Conservation (phyloP, 2,797 vertebrate genomes). For the Ceyx erithaca region DNA sequence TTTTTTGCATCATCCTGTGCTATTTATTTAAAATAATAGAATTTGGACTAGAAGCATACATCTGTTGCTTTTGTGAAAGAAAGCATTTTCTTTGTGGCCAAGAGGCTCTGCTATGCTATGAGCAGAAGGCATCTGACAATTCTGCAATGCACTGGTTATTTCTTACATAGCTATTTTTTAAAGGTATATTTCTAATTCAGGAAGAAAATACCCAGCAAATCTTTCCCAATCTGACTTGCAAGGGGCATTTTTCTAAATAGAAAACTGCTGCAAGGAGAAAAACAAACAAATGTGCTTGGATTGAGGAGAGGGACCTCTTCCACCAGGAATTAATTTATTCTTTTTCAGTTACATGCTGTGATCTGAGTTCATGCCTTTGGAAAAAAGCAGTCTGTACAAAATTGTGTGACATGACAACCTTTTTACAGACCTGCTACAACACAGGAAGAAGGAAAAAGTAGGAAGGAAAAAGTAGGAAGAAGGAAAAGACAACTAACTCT, state of each 20-base stretch:
- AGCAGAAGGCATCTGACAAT: not conserved
- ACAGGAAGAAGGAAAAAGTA: not conserved
- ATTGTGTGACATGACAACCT: not conserved
- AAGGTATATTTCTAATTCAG: not conserved
- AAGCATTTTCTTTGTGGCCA: not conserved
- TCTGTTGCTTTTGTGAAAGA: not conserved
- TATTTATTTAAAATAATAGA: not conserved
- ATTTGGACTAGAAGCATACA: not conserved
- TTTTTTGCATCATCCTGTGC: not conserved
- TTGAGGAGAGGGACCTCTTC: not conserved
- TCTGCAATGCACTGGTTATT: not conserved
- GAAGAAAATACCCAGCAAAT: not conserved
- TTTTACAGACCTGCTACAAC: not conserved
- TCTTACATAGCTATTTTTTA: not conserved
- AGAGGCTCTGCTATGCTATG: not conserved
- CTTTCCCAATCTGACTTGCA: not conserved
- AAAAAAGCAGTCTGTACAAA: not conserved
- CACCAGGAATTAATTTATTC: not conserved
- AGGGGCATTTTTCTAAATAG: not conserved
- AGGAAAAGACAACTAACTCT: not conserved
- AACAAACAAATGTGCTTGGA: not conserved
- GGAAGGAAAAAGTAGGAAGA: not conserved
- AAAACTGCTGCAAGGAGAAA: not conserved
- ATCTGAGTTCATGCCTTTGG: not conserved
- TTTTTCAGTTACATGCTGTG: not conserved